These are phyloP conservation scores for Perizoma flavofasciatum DNA, from an alignment of 2,888 invertebrate species.

Conservation along the genomic window DNA sequence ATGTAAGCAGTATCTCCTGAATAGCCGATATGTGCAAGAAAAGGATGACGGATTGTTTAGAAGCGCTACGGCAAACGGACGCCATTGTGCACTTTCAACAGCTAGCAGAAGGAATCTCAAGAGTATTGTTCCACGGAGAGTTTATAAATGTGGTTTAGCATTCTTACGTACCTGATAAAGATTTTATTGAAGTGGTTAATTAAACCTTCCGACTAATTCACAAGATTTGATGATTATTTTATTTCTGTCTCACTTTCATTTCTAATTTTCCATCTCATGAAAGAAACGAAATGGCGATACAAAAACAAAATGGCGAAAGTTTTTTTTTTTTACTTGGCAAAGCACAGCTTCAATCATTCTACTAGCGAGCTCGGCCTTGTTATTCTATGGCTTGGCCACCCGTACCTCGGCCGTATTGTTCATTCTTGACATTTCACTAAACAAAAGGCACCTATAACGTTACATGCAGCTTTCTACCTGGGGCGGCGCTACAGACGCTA, in stretches of 20 bases:
- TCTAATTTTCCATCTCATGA: conserved; percentile 79
- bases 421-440: no score
- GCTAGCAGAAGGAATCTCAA: conserved; percentile 47
- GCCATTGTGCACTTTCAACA: conserved; percentile 71
- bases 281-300: conserved; percentile 84
- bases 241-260: conserved; percentile 82
- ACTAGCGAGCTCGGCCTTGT: neutral
- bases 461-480: no score
- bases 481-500: no score
- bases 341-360: neutral
- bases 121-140: conserved; percentile 37
- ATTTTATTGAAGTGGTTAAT: conserved; percentile 23
- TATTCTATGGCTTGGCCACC: no score
- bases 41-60: conserved; percentile 82
- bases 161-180: conserved; percentile 40
- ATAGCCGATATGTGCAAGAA: conserved; percentile 81
- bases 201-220: conserved; percentile 25
- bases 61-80: conserved; percentile 75
- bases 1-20: conserved; percentile 77
- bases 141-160: conserved; percentile 6
- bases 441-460: no score
- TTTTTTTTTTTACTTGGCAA: conserved; percentile 8
- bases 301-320: conserved; percentile 76
- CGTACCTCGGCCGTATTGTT: no score
- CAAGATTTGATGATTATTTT: conserved; percentile 58